Percentiles rank a stretch among this genome's conserved stretches.
These are phyloP conservation scores for Aporophyla lueneburgensis DNA, from an alignment of 2,888 invertebrate genomes.

Conservation along the genomic window DNA sequence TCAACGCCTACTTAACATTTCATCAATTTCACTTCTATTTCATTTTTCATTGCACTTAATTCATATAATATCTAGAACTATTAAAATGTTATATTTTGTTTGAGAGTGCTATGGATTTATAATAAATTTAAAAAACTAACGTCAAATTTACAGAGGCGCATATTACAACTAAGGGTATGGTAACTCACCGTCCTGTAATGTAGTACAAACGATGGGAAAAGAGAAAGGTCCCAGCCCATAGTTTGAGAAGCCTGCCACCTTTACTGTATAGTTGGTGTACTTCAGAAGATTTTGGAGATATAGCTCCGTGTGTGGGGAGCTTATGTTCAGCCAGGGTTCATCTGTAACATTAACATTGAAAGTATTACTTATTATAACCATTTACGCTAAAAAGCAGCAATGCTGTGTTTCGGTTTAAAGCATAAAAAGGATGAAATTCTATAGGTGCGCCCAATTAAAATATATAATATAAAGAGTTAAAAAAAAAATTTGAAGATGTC, in stretches of 20 bases:
- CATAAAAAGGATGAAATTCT: too few species aligned
- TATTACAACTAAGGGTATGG: neutral
- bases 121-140: neutral
- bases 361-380: neutral
- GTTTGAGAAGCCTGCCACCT: constrained; percentile 95
- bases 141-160: neutral
- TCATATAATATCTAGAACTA: neutral
- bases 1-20: neutral
- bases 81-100: too few species aligned
- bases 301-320: constrained; percentile 94
- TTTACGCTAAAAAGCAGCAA: too few species aligned
- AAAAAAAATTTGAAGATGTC: too few species aligned
- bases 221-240: constrained; percentile 96
- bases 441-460: too few species aligned
- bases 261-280: constrained; percentile 96
- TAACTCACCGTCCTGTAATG: constrained; percentile 95
- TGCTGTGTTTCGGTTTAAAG: too few species aligned
- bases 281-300: constrained; percentile 95
- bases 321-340: constrained; percentile 84
- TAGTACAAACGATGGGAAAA: constrained; percentile 94
- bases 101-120: neutral
- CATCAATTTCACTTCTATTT: neutral
- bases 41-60: neutral
- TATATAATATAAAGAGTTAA: too few species aligned
- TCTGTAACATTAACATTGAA: constrained; percentile 75